Base-by-base conservation (phyloP, 1,140 invertebrate genomes). In the Bombyx mori region DNA sequence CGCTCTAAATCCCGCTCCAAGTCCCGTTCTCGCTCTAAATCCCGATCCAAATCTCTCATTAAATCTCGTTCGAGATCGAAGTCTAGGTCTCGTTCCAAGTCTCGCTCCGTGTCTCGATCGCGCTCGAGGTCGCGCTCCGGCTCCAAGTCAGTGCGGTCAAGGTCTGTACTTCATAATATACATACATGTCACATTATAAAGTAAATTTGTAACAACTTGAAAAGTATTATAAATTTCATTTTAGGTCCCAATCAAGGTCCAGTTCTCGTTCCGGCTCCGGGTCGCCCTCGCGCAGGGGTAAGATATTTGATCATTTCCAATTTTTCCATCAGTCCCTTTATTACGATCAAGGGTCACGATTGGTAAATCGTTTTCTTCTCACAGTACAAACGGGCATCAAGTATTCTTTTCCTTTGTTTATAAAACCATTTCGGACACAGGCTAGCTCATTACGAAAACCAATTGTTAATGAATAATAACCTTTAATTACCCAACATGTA, bases 41-140 rank as follows among this genome's bases (percentile, higher is more conserved):
- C 48, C 0, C 63, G 80, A n/a, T 88, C 83, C n/a, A 68, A 73
- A 0, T 84, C 88, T 5, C 68, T 70, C 52, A 82, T 83, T 3
- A 66, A 77, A 50, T 86, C 88, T n/a, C 71, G 79, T 7, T 77
- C 75, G 9, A 42, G 49, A 26, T 57, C 56, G 2, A 55, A 56
- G 42, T 75, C 73, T 1, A 62, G 77, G 6, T 89, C 89, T 2
- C 65, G 73, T 10, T 61, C 63, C 9, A 61, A 54, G n/a, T 68
- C 66, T 7, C 65, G 78, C 6, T 89, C 85, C 18, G 65, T 75
- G 1, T 86, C 87, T 1, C 65, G 76, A 43, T 88, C 88, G 2
- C 58, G 69, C 49, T 85, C 78, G 5, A 62, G 78, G 4, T 89
- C 89, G 1, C 63, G 69, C 9, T 77, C 69, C 6, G 62, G 79